These are phyloP conservation scores for Zygaena filipendulae DNA, from an alignment of 2,888 invertebrate genomes.

Conservation along the genomic window DNA sequence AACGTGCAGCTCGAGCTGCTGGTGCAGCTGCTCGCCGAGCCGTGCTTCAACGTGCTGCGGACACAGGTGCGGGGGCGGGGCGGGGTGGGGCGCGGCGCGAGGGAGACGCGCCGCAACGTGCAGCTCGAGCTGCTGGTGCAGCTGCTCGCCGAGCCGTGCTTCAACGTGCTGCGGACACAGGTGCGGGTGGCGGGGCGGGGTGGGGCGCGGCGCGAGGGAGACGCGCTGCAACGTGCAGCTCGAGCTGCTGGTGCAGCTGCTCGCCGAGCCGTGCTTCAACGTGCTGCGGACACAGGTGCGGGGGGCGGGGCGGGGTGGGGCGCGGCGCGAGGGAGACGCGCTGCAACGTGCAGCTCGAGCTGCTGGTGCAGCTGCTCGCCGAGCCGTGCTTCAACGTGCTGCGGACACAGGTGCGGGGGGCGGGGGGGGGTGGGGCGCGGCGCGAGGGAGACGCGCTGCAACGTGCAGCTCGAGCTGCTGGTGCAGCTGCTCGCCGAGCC, in stretches of 20 bases:
- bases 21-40: conserved; percentile 89
- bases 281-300: conserved; percentile 85
- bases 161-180: conserved; percentile 89
- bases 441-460: conserved; percentile 75
- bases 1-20: conserved; percentile 89
- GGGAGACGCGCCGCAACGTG: conserved; percentile 79
- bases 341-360: conserved; percentile 83
- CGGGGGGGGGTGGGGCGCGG: too few species aligned
- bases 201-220: conserved; percentile 85
- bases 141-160: conserved; percentile 91
- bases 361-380: conserved; percentile 87
- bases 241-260: conserved; percentile 88
- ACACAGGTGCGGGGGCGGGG: conserved; percentile 74
- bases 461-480: conserved; percentile 86
- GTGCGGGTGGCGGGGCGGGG: conserved; percentile 44
- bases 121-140: conserved; percentile 88
- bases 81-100: conserved; percentile 90
- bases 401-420: conserved; percentile 82
- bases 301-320: too few species aligned
- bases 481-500: conserved; percentile 92
- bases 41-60: conserved; percentile 89
- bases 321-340: conserved; percentile 80
- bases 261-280: conserved; percentile 93
- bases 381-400: conserved; percentile 94
- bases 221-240: conserved; percentile 81